phyloP scores from a whole-genome alignment of 2,797 vertebrate species.

The Lacerta agilis region DNA sequence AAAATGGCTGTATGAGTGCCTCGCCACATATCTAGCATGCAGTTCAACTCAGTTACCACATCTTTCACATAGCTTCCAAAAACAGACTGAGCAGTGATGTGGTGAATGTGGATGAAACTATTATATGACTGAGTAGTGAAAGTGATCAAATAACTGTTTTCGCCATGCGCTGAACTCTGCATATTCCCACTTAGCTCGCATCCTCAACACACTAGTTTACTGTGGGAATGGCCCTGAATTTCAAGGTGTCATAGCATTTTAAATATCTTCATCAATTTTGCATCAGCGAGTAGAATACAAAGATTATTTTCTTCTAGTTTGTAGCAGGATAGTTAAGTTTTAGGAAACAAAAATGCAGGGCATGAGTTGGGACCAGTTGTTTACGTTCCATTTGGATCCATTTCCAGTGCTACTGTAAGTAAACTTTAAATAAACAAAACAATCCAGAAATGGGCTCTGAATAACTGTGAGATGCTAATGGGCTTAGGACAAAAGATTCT shows the following conservation, averaged over 20 bases:
- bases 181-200: background rate
- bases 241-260: background rate
- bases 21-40: background rate
- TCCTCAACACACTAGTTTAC: background rate
- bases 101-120: too few species aligned
- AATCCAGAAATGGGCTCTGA: background rate
- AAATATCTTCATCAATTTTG: background rate
- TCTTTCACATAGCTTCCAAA: background rate
- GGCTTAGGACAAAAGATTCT: background rate
- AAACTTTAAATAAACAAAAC: slow-evolving; percentile 15
- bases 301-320: background rate
- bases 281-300: background rate
- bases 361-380: background rate
- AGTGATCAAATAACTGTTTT: background rate
- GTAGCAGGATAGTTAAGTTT: background rate
- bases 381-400: background rate
- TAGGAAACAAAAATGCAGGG: background rate
- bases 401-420: background rate
- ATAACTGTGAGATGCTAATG: slow-evolving; percentile 15
- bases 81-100: background rate
- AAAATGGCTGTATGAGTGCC: background rate
- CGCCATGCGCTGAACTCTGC: background rate
- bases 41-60: background rate
- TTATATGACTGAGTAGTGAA: background rate
- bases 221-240: background rate